Conservation (phyloP, 2,113 vertebrate genomes). For the Microtus richardsoni region DNA sequence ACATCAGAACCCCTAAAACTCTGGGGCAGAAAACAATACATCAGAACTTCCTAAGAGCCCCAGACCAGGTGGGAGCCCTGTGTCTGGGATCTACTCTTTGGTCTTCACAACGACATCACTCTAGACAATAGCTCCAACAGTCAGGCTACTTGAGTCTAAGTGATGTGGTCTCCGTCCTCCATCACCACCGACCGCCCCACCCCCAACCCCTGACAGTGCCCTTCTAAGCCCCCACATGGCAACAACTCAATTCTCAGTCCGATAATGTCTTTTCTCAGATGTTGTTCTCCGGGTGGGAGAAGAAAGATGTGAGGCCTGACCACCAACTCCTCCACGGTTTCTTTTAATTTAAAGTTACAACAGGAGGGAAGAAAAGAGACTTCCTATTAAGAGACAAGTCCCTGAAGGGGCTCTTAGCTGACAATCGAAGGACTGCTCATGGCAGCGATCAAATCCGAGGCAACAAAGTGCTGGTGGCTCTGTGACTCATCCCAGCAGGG, state of each 20-base stretch:
- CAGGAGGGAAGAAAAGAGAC: slow-evolving; percentile 77
- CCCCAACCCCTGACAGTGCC: background rate
- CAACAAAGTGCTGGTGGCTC: slow-evolving; percentile 85
- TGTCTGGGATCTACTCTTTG: background rate
- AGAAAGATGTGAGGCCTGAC: slow-evolving; percentile 83
- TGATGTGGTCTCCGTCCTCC: background rate
- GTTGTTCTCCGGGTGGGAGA: slow-evolving; percentile 79
- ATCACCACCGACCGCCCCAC: background rate
- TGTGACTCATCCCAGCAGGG: slow-evolving; percentile 86
- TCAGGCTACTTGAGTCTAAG: background rate
- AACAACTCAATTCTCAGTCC: slow-evolving; percentile 76
- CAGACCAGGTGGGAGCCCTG: background rate
- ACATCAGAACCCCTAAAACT: background rate
- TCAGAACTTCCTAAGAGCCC: slow-evolving; percentile 1
- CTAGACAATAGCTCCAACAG: background rate
- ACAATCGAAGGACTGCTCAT: slow-evolving; percentile 86
- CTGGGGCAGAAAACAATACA: slow-evolving; percentile 19
- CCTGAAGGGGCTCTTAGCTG: slow-evolving; percentile 87
- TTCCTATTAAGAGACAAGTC: slow-evolving; percentile 86
- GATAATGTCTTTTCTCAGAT: slow-evolving; percentile 76
- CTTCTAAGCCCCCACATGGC: slow-evolving; percentile 2
- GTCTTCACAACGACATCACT: background rate
- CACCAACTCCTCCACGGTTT: slow-evolving; percentile 82
- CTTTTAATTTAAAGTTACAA: slow-evolving; percentile 87
- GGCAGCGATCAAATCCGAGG: slow-evolving; percentile 86